These are phyloP conservation scores for Deroplatys truncata DNA, from an alignment of 2,888 invertebrate genomes.

Conservation along the genomic window DNA sequence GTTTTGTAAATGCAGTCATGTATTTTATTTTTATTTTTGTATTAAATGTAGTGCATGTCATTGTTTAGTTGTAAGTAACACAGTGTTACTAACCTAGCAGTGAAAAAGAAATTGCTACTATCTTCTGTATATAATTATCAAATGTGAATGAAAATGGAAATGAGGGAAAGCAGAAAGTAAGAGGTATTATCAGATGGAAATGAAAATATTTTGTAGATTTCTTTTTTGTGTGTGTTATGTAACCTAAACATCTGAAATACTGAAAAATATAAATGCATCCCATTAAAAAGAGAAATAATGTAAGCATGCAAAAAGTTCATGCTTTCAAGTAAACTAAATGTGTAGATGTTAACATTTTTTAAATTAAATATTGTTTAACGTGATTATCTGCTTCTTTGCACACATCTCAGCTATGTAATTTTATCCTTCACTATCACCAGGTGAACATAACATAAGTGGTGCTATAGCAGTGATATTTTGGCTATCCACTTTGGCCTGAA, in stretches of 20 bases:
- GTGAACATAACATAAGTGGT: too few species aligned
- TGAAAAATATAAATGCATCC: not conserved
- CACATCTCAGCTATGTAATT: too few species aligned
- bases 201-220: not conserved
- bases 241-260: not conserved
- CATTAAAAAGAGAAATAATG: not conserved
- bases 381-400: too few species aligned
- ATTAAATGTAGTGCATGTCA: too few species aligned
- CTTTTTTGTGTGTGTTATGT: not conserved
- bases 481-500: too few species aligned
- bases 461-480: too few species aligned
- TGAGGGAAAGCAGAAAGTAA: not conserved
- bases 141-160: not conserved
- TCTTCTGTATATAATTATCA: not conserved
- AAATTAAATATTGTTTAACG: too few species aligned
- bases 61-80: too few species aligned
- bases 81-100: too few species aligned
- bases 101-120: not conserved
- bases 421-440: too few species aligned
- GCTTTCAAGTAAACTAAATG: not conserved
- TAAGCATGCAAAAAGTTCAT: not conserved
- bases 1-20: not conserved
- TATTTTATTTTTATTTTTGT: not conserved
- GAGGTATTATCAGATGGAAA: not conserved
- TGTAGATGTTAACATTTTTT: not conserved